phyloP scores from a whole-genome alignment of 2,797 vertebrate genomes.

The Myiotriccus ornatus region DNA sequence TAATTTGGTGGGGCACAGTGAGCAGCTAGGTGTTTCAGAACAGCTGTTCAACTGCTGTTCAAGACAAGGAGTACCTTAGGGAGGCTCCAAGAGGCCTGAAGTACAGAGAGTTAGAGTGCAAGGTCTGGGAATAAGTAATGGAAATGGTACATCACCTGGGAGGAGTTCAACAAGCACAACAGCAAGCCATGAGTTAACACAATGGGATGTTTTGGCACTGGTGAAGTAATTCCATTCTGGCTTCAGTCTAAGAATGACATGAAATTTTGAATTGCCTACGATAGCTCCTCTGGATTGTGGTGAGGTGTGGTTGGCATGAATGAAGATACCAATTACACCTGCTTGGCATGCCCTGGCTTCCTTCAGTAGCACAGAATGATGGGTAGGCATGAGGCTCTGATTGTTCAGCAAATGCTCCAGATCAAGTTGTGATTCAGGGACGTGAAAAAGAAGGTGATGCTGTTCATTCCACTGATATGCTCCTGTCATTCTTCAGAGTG shows the following conservation, averaged over 20 bases:
- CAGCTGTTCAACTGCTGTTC: background rate
- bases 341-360: background rate
- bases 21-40: background rate
- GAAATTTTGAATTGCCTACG: background rate
- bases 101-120: background rate
- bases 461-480: background rate
- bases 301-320: background rate
- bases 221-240: background rate
- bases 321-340: background rate
- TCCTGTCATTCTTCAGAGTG: background rate
- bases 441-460: background rate
- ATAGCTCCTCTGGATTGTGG: background rate
- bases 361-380: background rate
- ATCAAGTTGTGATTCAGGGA: background rate
- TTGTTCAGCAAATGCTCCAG: background rate
- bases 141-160: background rate
- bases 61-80: background rate
- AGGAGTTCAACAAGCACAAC: background rate
- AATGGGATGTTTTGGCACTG: background rate
- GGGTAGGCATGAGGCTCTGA: background rate
- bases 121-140: background rate
- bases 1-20: background rate
- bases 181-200: background rate
- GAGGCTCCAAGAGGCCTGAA: background rate
- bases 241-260: background rate